These are phyloP conservation scores for Cephus pulcher DNA, from an alignment of 2,888 invertebrate genomes.

Conservation along the genomic window DNA sequence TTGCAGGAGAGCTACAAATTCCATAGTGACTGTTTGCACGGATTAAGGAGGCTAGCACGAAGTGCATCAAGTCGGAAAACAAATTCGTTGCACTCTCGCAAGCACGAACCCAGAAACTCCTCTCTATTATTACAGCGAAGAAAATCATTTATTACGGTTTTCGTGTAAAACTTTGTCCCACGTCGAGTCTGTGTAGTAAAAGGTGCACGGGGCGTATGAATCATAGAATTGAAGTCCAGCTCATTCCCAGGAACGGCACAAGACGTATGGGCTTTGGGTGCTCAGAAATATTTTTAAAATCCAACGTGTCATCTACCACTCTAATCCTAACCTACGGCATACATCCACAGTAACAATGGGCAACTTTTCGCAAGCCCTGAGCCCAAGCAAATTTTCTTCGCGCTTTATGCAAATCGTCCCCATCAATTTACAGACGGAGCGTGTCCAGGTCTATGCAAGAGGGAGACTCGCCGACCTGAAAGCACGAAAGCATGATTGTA, in stretches of 20 bases:
- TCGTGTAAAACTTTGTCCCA: background rate
- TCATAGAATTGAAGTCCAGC: background rate
- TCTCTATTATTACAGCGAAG: background rate
- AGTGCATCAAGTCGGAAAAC: background rate
- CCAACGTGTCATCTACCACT: background rate
- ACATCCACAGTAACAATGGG: background rate
- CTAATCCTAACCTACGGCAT: background rate
- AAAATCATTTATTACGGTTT: background rate
- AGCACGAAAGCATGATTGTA: background rate
- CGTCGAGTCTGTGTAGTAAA: background rate
- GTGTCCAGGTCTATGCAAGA: background rate
- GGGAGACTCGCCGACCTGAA: background rate
- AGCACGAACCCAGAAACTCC: background rate
- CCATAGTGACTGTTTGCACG: background rate
- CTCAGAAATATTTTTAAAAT: background rate
- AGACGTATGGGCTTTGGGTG: background rate
- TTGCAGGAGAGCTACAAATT: background rate
- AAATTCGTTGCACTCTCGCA: background rate
- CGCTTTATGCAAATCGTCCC: constrained; percentile 1
- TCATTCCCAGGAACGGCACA: background rate
- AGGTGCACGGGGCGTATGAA: background rate
- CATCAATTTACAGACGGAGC: background rate
- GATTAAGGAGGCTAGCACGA: background rate
- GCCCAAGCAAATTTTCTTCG: background rate
- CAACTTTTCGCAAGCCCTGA: background rate